These are phyloP conservation scores for Hypocryptadius cinnamomeus DNA, from an alignment of 2,113 vertebrate species.

Conservation along the genomic window DNA sequence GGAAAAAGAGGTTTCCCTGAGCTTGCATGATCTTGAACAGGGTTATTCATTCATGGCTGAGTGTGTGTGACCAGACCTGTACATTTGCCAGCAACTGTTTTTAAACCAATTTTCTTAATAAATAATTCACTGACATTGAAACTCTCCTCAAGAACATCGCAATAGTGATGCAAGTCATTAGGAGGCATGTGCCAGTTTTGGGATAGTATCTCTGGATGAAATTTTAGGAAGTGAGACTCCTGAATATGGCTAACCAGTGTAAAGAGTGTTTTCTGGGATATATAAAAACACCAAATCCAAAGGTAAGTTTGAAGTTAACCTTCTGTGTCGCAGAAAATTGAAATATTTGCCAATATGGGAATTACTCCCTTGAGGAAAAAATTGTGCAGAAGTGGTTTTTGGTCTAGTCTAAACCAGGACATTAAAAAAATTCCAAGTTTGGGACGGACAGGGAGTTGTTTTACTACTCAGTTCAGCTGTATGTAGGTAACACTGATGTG, in stretches of 20 bases:
- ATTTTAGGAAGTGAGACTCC: not conserved
- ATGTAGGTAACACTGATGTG: rapidly evolving
- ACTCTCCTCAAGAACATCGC: not conserved
- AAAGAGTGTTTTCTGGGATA: not conserved
- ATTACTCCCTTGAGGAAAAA: not conserved
- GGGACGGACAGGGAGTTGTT: not conserved
- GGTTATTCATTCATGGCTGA: constrained; percentile 2
- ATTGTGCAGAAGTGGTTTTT: not conserved
- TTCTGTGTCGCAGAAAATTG: not conserved
- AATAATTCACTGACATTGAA: constrained; percentile 13
- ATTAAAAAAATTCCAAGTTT: not conserved
- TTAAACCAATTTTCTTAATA: not conserved
- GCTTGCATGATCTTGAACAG: not conserved
- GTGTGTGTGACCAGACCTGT: rapidly evolving
- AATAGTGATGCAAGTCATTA: not conserved
- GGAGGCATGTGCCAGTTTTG: not conserved
- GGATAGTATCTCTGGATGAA: not conserved
- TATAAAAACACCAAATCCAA: not conserved
- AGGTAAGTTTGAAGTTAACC: not conserved
- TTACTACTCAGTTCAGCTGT: not conserved
- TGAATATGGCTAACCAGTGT: not conserved
- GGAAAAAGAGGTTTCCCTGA: constrained; percentile 4
- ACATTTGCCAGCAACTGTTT: not conserved
- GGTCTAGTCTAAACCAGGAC: not conserved
- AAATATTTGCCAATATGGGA: not conserved